phyloP scores from a whole-genome alignment of 2,888 invertebrate genomes.

The Didymodactylos carnosus region DNA sequence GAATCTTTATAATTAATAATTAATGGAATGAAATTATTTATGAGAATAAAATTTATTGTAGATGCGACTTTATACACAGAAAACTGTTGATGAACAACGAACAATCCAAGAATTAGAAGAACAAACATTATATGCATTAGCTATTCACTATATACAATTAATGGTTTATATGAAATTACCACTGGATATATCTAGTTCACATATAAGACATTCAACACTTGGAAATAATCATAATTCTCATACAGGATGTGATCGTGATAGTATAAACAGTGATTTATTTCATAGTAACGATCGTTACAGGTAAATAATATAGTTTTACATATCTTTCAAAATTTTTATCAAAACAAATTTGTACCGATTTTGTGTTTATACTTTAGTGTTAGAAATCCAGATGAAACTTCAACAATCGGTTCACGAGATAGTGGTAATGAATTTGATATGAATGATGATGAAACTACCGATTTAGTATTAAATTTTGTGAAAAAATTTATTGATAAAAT shows the following conservation, averaged over 20 bases:
- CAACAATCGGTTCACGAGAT: background rate
- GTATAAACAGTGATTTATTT: background rate
- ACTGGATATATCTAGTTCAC: constrained; percentile 43
- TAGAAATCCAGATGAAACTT: background rate
- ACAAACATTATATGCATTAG: background rate
- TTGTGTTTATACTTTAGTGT: background rate
- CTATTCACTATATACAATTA: constrained; percentile 73
- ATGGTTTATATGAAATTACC: constrained; percentile 87
- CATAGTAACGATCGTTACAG: background rate
- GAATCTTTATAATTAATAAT: too few species aligned
- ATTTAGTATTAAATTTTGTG: constrained; percentile 1
- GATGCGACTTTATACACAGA: background rate
- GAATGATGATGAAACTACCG: background rate
- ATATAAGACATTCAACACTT: constrained; percentile 26
- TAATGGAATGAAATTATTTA: too few species aligned
- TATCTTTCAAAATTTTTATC: background rate
- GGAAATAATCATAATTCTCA: constrained; percentile 5
- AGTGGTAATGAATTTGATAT: background rate
- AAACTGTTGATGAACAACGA: background rate
- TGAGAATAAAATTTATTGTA: too few species aligned
- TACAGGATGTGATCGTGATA: background rate
- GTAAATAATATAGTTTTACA: background rate
- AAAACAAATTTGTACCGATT: background rate
- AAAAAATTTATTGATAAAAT: constrained; percentile 9
- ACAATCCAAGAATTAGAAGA: background rate